Evolutionary conservation across 2,888 invertebrate species (phyloP).

Genomic region (Cataglyphis altisquamis): DNA sequence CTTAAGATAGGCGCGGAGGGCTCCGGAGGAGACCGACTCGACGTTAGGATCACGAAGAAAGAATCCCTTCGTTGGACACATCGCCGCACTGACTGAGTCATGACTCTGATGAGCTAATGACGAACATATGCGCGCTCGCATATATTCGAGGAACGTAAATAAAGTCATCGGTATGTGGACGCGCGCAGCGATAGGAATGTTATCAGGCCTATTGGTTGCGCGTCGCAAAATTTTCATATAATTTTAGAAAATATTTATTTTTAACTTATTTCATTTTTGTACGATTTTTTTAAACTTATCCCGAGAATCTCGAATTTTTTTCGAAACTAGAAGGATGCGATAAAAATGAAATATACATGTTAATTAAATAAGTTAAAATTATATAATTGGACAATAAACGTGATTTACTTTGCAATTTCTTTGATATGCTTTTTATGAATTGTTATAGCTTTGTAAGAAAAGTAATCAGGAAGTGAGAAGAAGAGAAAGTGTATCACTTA

Average conservation of each 20-base stretch:
- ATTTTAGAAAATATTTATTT: background rate
- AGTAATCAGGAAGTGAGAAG: background rate
- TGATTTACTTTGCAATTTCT: background rate
- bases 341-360: background rate
- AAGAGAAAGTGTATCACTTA: background rate
- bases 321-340: background rate
- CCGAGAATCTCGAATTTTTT: background rate
- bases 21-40: background rate
- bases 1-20: slow-evolving; percentile 63
- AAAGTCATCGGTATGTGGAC: slow-evolving; percentile 54
- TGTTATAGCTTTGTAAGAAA: background rate
- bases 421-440: background rate
- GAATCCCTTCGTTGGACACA: slow-evolving; percentile 69
- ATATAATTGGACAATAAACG: background rate
- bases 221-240: background rate
- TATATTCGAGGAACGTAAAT: slow-evolving; percentile 57
- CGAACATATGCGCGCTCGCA: slow-evolving; percentile 68
- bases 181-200: slow-evolving; percentile 22
- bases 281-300: background rate
- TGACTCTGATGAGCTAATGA: slow-evolving; percentile 73
- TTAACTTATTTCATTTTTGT: background rate
- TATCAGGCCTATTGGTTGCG: slow-evolving; percentile 17
- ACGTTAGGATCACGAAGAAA: slow-evolving; percentile 69
- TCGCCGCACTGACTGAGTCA: slow-evolving; percentile 68
- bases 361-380: background rate